phyloP scores from a whole-genome alignment of 2,113 vertebrate genomes.

The Lamprologus tigripictilis region DNA sequence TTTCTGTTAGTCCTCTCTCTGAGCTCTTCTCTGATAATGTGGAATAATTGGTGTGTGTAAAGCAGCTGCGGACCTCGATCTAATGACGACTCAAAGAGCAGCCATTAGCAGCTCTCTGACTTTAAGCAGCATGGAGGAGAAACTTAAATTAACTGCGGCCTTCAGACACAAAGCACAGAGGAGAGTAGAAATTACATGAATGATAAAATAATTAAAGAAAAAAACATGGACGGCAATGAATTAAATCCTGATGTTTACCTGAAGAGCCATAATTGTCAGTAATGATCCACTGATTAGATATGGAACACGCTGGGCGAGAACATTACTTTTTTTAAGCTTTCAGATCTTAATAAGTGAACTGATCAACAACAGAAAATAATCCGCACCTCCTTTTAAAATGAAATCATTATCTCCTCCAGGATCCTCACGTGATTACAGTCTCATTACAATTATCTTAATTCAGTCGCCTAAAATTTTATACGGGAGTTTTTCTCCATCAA shows the following conservation, averaged over 20 bases:
- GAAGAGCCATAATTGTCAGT: background rate
- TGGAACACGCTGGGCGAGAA: background rate
- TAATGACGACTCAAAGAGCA: background rate
- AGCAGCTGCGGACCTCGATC: background rate
- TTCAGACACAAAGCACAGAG: background rate
- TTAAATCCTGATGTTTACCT: background rate
- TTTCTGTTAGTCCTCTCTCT: background rate
- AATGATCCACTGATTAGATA: background rate
- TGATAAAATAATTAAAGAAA: background rate
- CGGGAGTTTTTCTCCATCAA: background rate
- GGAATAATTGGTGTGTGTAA: background rate
- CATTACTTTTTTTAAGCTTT: background rate
- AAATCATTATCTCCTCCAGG: background rate
- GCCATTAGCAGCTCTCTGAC: background rate
- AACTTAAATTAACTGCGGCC: background rate
- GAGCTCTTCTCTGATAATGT: background rate
- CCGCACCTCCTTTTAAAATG: background rate
- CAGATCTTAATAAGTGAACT: background rate
- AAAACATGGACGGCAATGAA: background rate
- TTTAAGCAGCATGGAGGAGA: background rate
- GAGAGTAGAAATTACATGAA: background rate
- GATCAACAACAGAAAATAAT: background rate
- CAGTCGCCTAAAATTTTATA: background rate
- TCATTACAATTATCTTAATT: background rate
- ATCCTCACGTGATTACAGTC: background rate